Conservation (phyloP, 2,888 invertebrate genomes). For the Seira sanloemensis region DNA sequence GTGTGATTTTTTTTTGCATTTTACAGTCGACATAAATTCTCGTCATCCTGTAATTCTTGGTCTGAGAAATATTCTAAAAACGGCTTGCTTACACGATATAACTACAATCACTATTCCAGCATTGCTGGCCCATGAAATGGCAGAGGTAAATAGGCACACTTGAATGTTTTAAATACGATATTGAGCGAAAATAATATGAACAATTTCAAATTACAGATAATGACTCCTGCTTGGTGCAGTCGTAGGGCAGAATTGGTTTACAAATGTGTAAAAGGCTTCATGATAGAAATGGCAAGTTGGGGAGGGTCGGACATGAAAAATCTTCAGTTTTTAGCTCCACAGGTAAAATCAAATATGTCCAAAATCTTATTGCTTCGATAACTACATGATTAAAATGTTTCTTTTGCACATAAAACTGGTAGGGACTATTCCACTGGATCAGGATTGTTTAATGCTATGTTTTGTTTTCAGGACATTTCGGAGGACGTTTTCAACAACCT, state of each 20-base stretch:
- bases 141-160: conserved; percentile 87
- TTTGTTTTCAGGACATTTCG: conserved; percentile 82
- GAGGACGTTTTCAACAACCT: conserved; percentile 88
- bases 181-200: too few relatives aligned
- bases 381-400: too few relatives aligned
- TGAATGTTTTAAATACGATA: background rate
- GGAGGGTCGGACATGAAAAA: conserved; percentile 93
- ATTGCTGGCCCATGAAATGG: conserved; percentile 93
- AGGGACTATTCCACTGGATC: background rate
- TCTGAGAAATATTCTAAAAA: conserved; percentile 94
- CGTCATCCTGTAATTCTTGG: conserved; percentile 97
- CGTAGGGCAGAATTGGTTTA: conserved; percentile 97
- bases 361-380: too few relatives aligned
- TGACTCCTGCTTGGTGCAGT: conserved; percentile 97
- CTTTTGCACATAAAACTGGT: too few relatives aligned
- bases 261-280: conserved; percentile 99
- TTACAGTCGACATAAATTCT: conserved; percentile 91
- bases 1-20: conserved; percentile 37
- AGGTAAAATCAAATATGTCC: too few relatives aligned
- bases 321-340: conserved; percentile 89
- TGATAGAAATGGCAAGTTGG: conserved; percentile 98
- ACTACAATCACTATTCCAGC: conserved; percentile 95
- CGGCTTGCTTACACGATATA: conserved; percentile 95
- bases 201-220: conserved; percentile 86
- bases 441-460: conserved; percentile 56